Percentiles rank a stretch among this genome's conserved stretches.
These are phyloP conservation scores for Nesogale talazaci DNA, from an alignment of 2,113 vertebrate species.

Conservation along the genomic window DNA sequence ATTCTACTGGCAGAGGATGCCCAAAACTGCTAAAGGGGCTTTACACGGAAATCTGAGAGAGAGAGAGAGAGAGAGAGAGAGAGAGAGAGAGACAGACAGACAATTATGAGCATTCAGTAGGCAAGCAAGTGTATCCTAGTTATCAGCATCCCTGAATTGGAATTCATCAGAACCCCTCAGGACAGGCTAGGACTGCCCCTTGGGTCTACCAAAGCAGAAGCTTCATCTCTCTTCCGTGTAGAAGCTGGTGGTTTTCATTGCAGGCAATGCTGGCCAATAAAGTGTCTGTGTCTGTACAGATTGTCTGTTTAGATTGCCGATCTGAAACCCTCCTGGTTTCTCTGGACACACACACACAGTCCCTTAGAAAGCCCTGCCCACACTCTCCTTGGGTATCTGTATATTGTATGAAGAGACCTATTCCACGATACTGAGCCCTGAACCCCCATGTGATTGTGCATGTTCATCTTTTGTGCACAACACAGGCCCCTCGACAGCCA, in stretches of 20 bases:
- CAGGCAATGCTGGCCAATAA: neutral
- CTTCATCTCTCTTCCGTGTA: no score
- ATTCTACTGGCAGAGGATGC: neutral
- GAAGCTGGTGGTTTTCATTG: no score
- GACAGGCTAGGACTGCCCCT: no score
- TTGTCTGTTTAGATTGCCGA: no score
- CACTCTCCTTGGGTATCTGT: neutral
- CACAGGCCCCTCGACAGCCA: neutral
- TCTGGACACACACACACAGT: neutral
- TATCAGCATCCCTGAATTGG: neutral
- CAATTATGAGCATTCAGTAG: neutral
- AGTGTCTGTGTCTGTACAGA: neutral
- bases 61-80: no score
- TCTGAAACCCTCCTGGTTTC: neutral
- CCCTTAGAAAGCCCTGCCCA: neutral
- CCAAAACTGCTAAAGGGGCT: conserved; percentile 57
- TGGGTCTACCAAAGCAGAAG: no score
- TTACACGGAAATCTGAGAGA: conserved; percentile 69
- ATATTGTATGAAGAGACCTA: neutral
- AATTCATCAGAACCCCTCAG: no score
- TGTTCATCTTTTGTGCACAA: conserved; percentile 31
- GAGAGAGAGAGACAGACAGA: no score
- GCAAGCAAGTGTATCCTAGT: conserved; percentile 24
- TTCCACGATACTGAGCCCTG: neutral
- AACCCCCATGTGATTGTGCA: neutral